Percentiles rank a stretch among this genome's conserved stretches.
phyloP scores from a whole-genome alignment of 2,797 vertebrate genomes.

The Eurystomus glaucurus region DNA sequence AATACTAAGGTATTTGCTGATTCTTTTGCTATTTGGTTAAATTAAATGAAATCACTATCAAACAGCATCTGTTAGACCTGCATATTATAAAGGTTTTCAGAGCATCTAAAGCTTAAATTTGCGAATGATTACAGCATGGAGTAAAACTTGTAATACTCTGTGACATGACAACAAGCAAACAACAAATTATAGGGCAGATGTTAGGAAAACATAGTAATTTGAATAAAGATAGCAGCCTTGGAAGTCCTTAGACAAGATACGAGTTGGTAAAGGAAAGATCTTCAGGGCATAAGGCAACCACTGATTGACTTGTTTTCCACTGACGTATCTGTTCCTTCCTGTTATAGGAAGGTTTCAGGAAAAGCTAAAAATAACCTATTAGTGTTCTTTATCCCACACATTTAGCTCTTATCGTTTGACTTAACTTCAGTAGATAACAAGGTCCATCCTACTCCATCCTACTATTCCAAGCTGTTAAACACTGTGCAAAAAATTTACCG shows the following conservation, averaged over 20 bases:
- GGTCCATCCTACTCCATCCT: not conserved
- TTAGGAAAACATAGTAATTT: conserved; percentile 40
- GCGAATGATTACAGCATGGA: not conserved
- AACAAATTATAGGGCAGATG: conserved; percentile 47
- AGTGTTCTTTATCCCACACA: not conserved
- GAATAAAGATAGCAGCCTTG: conserved; percentile 29
- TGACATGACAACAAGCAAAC: conserved; percentile 59
- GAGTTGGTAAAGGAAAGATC: not conserved
- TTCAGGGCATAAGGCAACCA: not conserved
- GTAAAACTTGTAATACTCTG: conserved; percentile 29
- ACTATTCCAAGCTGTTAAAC: not conserved
- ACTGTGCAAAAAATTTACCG: not conserved
- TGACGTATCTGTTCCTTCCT: not conserved
- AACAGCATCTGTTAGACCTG: conserved; percentile 61
- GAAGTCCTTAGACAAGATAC: not conserved
- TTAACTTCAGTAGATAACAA: not conserved
- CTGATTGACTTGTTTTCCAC: not conserved
- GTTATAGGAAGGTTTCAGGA: not conserved
- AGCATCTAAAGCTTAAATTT: conserved; percentile 58
- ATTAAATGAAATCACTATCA: conserved; percentile 52
- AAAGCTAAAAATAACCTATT: conserved; percentile 27
- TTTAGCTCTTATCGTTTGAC: not conserved
- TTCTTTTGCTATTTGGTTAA: conserved; percentile 57
- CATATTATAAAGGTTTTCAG: conserved; percentile 12
- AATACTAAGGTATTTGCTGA: conserved; percentile 38